A percentile compares a stretch with the other conserved stretches of the same genome.
phyloP scores from a whole-genome alignment of 2,888 invertebrate species.

The Himalopsyche anomala region DNA sequence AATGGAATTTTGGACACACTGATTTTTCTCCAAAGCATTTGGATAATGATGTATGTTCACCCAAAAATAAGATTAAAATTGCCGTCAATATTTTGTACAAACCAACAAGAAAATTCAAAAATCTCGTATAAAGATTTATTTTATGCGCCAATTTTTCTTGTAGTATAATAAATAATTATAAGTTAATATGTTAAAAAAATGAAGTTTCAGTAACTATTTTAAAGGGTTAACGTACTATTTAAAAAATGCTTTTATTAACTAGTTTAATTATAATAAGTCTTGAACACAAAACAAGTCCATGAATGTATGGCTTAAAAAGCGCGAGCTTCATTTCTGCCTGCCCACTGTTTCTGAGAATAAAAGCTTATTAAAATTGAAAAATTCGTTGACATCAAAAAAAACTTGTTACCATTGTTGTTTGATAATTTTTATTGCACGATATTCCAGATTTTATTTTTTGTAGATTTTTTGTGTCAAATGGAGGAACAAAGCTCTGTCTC shows the following conservation, averaged over 20 bases:
- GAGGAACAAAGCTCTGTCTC: background rate
- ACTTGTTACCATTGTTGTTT: constrained; percentile 37
- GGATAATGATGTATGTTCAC: too few species aligned
- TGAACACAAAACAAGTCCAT: background rate
- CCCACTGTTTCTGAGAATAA: constrained; percentile 6
- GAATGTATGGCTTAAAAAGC: background rate
- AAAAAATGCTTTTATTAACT: background rate
- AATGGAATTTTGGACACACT: too few species aligned
- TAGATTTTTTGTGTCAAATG: background rate
- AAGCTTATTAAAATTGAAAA: constrained; percentile 42
- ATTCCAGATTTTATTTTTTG: background rate
- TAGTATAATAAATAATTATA: too few species aligned
- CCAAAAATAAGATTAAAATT: too few species aligned
- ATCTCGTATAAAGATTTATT: too few species aligned
- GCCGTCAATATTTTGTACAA: too few species aligned
- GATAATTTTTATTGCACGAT: constrained; percentile 34
- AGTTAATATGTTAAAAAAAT: too few species aligned
- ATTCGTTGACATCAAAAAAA: constrained; percentile 34
- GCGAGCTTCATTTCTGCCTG: background rate
- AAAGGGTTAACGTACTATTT: too few species aligned
- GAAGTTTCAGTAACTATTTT: too few species aligned
- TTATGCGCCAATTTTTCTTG: too few species aligned
- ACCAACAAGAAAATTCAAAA: too few species aligned
- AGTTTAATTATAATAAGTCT: background rate
- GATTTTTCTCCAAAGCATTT: too few species aligned